A percentile compares a stretch with the other conserved stretches of the same genome.
Conservation (phyloP, 2,888 invertebrate species). For the Azorinus chamasolen region DNA sequence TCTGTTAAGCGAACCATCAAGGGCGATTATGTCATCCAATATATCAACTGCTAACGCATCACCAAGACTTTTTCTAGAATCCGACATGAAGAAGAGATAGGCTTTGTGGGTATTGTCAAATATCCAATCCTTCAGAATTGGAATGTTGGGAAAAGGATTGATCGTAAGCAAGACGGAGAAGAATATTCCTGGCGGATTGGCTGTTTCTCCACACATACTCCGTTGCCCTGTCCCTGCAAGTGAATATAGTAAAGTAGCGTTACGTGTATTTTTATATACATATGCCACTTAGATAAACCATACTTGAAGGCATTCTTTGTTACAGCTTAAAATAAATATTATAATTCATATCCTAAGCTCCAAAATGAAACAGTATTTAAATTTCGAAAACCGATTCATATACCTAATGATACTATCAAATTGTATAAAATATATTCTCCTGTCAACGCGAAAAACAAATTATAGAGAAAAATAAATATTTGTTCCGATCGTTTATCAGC, state of each 20-base stretch:
- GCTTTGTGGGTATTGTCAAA: slow-evolving; percentile 13
- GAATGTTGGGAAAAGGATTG: slow-evolving; percentile 40
- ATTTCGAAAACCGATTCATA: no score
- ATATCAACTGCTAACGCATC: slow-evolving; percentile 6
- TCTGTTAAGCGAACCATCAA: not conserved
- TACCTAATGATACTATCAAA: no score
- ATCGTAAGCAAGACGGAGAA: slow-evolving; percentile 7
- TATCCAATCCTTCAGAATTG: slow-evolving; percentile 40
- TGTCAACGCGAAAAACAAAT: no score
- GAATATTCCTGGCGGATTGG: slow-evolving; percentile 53
- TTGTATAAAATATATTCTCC: no score
- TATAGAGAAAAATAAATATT: no score
- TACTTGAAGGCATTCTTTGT: no score
- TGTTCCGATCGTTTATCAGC: no score
- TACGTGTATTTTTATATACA: not conserved
- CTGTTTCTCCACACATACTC: slow-evolving; percentile 45
- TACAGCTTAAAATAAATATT: not conserved
- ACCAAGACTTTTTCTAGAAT: not conserved
- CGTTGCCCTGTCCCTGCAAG: slow-evolving; percentile 40
- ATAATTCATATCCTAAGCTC: no score
- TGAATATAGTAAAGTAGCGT: not conserved
- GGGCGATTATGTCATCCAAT: not conserved
- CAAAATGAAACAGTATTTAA: no score
- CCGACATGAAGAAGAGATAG: slow-evolving; percentile 39
- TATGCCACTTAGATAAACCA: slow-evolving; percentile 35